Conservation (phyloP, 2,113 vertebrate genomes). For the Silurus meridionalis region DNA sequence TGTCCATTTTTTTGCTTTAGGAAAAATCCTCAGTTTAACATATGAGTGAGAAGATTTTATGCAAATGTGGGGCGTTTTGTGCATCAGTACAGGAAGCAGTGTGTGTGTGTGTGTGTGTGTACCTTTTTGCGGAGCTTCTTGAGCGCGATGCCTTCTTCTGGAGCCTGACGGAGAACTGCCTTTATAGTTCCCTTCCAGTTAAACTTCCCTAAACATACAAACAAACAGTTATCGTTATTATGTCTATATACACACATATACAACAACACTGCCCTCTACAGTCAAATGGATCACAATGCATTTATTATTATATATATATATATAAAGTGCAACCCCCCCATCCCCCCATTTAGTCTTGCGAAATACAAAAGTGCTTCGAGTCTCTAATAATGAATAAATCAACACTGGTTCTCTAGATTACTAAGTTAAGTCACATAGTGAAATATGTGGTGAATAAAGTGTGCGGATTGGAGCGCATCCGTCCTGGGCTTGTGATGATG, state of each 20-base stretch:
- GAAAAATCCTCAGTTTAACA: neutral
- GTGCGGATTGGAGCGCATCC: neutral
- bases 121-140: constrained; percentile 95
- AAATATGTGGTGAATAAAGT: neutral
- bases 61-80: too few species aligned
- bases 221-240: neutral
- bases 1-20: neutral
- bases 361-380: too few species aligned
- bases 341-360: too few species aligned
- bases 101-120: neutral
- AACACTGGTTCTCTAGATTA: too few species aligned
- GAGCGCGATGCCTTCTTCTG: constrained; percentile 84
- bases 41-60: neutral
- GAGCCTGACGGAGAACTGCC: constrained; percentile 80
- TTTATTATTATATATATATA: too few species aligned
- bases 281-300: constrained; percentile 22
- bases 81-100: neutral
- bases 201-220: constrained; percentile 83
- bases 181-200: constrained; percentile 97
- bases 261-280: constrained; percentile 52
- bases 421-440: too few species aligned
- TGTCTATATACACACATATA: neutral
- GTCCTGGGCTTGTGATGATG: too few species aligned
- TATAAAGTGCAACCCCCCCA: too few species aligned
- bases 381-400: too few species aligned